Percentiles rank a stretch among this genome's conserved stretches.
phyloP scores from a whole-genome alignment of 92 coral and sea anemone genomes.

The Isaurus tuberculatus region DNA sequence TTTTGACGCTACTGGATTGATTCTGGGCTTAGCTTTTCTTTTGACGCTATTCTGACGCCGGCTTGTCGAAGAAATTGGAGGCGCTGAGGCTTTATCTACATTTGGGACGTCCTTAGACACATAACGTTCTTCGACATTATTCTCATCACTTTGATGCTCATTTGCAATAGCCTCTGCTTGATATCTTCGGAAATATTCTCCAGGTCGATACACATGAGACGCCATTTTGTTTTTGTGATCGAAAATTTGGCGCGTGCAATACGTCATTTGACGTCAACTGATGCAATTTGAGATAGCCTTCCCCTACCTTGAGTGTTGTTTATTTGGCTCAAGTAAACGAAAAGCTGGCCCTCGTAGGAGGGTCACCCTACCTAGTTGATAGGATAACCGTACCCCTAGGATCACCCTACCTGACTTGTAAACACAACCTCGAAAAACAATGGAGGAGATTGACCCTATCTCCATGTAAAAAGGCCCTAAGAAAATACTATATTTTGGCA shows the following conservation, averaged over 20 bases:
- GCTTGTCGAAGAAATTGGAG: too few relatives aligned
- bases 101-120: slow-evolving; percentile 9
- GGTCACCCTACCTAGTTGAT: neutral
- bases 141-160: slow-evolving; percentile 22
- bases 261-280: slow-evolving; percentile 20
- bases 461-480: too few relatives aligned
- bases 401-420: too few relatives aligned
- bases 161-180: slow-evolving; percentile 17
- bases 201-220: slow-evolving; percentile 22
- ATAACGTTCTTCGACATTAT: slow-evolving; percentile 3
- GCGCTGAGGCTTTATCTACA: slow-evolving; percentile 3
- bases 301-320: neutral
- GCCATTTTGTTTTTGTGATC: slow-evolving; percentile 23
- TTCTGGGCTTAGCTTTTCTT: too few relatives aligned
- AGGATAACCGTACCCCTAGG: too few relatives aligned
- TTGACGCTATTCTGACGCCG: too few relatives aligned
- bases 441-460: too few relatives aligned
- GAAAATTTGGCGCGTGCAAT: slow-evolving; percentile 15
- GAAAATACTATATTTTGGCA: too few relatives aligned
- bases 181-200: slow-evolving; percentile 10
- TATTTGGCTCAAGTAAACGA: slow-evolving; percentile 16
- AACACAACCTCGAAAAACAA: too few relatives aligned
- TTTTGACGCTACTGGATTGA: too few relatives aligned
- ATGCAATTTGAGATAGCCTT: slow-evolving; percentile 1
- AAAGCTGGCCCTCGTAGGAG: slow-evolving; percentile 29